Conservation (phyloP, 2,888 invertebrate species). For the Agrotis exclamationis region DNA sequence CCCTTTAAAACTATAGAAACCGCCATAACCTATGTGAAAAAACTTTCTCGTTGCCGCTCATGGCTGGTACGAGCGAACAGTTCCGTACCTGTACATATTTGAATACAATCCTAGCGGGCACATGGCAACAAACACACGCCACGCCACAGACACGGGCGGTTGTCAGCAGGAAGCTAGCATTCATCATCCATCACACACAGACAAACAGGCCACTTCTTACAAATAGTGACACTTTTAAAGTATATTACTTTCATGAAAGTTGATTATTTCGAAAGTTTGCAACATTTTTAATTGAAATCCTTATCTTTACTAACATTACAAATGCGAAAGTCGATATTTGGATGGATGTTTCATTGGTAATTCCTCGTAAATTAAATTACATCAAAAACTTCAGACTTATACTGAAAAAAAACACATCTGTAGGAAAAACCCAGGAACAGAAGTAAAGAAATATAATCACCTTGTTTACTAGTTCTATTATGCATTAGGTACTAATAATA, state of each 20-base stretch:
- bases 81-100: slow-evolving; percentile 57
- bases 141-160: slow-evolving; percentile 39
- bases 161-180: slow-evolving; percentile 58
- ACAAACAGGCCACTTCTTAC: neutral
- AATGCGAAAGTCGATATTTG: too few relatives aligned
- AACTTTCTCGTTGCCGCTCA: neutral
- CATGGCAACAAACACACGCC: slow-evolving; percentile 40
- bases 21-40: neutral
- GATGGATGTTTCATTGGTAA: too few relatives aligned
- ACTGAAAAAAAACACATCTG: too few relatives aligned
- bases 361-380: too few relatives aligned
- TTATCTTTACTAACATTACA: too few relatives aligned
- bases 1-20: too few relatives aligned
- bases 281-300: too few relatives aligned
- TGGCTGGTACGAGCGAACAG: slow-evolving; percentile 14
- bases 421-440: too few relatives aligned
- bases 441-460: too few relatives aligned
- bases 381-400: too few relatives aligned
- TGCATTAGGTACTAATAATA: too few relatives aligned
- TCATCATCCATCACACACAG: slow-evolving; percentile 48
- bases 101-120: slow-evolving; percentile 43
- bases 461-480: too few relatives aligned
- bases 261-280: neutral
- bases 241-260: slow-evolving; percentile 10
- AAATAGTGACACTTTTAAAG: neutral